phyloP scores from a whole-genome alignment of 2,113 vertebrate genomes.

The Eudyptes chrysolophus region DNA sequence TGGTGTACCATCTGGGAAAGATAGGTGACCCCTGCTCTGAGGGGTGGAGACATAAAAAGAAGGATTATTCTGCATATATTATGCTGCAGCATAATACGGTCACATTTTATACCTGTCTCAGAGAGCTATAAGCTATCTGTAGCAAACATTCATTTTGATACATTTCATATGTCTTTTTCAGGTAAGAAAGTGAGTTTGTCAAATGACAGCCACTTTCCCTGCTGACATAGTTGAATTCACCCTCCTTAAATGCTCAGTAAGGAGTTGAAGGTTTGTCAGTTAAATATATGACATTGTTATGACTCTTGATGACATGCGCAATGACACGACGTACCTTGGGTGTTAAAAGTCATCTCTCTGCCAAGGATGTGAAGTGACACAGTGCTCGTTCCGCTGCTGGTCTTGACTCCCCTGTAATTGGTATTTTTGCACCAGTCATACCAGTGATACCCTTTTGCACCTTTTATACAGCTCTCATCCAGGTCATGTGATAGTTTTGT shows the following conservation, averaged over 20 bases:
- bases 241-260: background rate
- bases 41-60: background rate
- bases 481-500: background rate
- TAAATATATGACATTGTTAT: constrained; percentile 38
- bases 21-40: background rate
- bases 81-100: background rate
- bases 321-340: constrained; percentile 1
- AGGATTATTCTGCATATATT: background rate
- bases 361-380: constrained; percentile 2
- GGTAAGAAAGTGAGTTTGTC: background rate
- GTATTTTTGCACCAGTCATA: background rate
- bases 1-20: background rate
- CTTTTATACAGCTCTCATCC: background rate
- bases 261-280: constrained; percentile 10
- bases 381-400: background rate
- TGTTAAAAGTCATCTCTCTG: constrained; percentile 31
- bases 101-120: background rate
- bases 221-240: constrained; percentile 4
- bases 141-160: constrained; percentile 3
- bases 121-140: background rate
- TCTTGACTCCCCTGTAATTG: background rate
- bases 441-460: background rate
- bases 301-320: constrained; percentile 24
- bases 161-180: constrained; percentile 4
- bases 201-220: background rate